Evolutionary conservation across 1,140 invertebrate species (phyloP).

Genomic region (Ceratina australensis): DNA sequence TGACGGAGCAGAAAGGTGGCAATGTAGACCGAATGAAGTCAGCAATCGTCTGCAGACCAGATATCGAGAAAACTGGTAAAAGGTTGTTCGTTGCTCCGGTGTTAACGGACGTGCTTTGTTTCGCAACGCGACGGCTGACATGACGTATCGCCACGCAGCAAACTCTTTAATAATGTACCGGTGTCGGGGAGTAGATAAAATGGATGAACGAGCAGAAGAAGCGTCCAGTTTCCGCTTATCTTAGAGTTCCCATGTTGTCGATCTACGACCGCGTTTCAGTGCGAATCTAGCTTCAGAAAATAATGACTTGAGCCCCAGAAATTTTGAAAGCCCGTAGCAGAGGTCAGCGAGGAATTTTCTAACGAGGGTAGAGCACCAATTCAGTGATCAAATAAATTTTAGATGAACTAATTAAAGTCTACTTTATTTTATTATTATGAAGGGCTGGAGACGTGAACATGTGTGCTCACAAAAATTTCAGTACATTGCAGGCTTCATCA

Average conservation of each 20-base stretch:
- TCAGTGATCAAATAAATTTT: no score
- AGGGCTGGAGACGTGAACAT: no score
- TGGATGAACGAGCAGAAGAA: background rate
- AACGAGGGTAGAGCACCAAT: no score
- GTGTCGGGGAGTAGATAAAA: slow-evolving; percentile 1
- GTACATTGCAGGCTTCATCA: no score
- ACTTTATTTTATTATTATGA: no score
- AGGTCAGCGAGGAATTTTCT: no score
- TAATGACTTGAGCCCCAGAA: background rate
- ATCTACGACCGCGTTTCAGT: background rate
- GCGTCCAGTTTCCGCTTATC: background rate
- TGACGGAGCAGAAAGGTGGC: no score
- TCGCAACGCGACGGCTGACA: slow-evolving; percentile 1
- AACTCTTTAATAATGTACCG: slow-evolving; percentile 22
- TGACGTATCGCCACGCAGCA: slow-evolving; percentile 9
- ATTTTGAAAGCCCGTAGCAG: no score
- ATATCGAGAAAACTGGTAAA: slow-evolving; percentile 3
- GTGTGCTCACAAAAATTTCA: no score
- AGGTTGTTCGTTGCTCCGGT: background rate
- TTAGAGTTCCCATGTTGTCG: background rate
- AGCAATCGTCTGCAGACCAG: background rate
- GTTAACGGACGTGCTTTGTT: background rate
- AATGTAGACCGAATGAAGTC: background rate
- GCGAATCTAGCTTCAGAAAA: background rate
- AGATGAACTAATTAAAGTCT: no score